Evolutionary conservation across 2,113 vertebrate genomes (phyloP), one percentile per base, ranked within the genome.

Genomic region (Numida meleagris): DNA sequence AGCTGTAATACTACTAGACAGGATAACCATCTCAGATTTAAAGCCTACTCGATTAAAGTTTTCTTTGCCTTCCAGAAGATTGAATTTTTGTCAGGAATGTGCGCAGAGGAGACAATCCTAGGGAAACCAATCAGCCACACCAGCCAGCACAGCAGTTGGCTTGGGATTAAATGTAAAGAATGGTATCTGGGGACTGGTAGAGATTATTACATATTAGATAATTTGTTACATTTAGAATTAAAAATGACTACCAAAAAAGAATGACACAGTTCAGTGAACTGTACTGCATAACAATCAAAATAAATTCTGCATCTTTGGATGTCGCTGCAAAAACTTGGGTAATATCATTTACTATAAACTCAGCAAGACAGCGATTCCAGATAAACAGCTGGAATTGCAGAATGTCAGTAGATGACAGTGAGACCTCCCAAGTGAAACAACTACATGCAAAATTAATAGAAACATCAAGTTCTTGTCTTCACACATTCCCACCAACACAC

Each of bases 401-500:
- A 50, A 2, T 1, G 27, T 1, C 75, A 70, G 62, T 3, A 51
- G 12, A 1, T 10, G 40, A 33, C 68, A 77, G 20, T 0, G 6
- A 50, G 27, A 57, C 21, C 53, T 33, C 46, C 10, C 45, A 51
- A 5, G 9, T 8, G 4, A 72, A 53, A 38, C 2, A 71, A 27
- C 14, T 62, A 62, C 70, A 20, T 20, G 38, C 6, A 50, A 68
- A 88, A 10, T 6, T 1, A 4, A 43, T 0, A 31, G 43, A 72
- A 71, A 57, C 70, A 51, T 1, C 18, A 4, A 48, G 4, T 9
- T 25, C 68, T 63, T 12, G 1, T 67, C 48, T 33, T 33, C 51
- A 48, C 59, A 62, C 20, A 15, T 9, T 25, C 38, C 62, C 20
- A 67, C 29, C 33, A 8, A 9, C 19, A 55, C 31, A 19, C 53